Base-by-base conservation (phyloP, 2,113 vertebrate genomes). In the Anoura caudifer region DNA sequence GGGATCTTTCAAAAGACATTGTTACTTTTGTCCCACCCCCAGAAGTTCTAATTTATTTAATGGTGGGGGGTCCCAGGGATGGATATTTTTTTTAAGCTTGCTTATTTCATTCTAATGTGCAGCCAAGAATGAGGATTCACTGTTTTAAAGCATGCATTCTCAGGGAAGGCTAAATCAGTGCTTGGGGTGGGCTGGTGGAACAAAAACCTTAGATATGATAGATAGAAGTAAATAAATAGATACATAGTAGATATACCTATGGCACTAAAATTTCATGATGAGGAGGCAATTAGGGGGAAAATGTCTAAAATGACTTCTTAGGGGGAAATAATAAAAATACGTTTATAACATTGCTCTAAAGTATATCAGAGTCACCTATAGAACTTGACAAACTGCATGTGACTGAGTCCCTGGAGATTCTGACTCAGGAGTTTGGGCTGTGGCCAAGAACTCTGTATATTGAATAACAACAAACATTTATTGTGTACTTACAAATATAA, bases 381-480 rank as follows among this genome's bases (percentile, higher is more conserved):
- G 69, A 93, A 19, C 43, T 63, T 73, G 45, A 94, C 47, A 85
- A 88, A 80, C 22, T 45, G 28, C 47, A 86, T 11, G 28, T 75
- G 28, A 38, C 47, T 33, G 81, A 85, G 19, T 1, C 33, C 67
- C 70, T 54, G 93, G 47, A 86, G 61, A 73, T 76, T 75, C n/a
- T 80, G 69, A 89, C 63, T 84, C n/a, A 72, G 52, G 33, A 82
- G 33, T 93, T 93, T 70, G 47, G 86, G 45, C 28, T 56, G 13
- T 83, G 67, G 38, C 52, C 52, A 33, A 82, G 22, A 61, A 91
- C 86, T 96, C 79, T 84, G 65, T 76, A 41, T 94, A 83, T 72
- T 79, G 86, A 92, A 82, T 76, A 94, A 95, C 24, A 92, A 59
- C 50, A 75, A 92, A 65, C 56, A 87, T 72, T 52, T 87, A 87